Evolutionary conservation across 2,113 vertebrate species (phyloP).

Genomic region (Gymnorhina tibicen): DNA sequence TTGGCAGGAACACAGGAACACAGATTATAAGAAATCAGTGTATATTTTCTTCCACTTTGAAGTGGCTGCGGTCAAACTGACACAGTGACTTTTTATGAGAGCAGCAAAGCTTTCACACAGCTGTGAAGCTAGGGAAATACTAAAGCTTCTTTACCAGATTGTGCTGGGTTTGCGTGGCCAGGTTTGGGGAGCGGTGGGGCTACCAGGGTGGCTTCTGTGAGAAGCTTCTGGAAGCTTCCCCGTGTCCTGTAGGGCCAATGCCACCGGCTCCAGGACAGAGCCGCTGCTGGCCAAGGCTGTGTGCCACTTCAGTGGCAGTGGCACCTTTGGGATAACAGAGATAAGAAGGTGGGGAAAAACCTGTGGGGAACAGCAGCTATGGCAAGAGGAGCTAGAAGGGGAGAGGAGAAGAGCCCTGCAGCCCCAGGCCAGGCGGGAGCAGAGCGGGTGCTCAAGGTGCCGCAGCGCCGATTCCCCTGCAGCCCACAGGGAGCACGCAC

Average conservation of each 20-base stretch:
- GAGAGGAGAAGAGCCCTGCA: background rate
- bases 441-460: background rate
- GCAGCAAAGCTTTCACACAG: background rate
- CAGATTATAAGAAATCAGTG: background rate
- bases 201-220: background rate
- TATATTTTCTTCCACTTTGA: background rate
- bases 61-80: background rate
- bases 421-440: background rate
- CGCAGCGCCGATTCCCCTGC: too few relatives aligned
- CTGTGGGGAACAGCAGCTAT: background rate
- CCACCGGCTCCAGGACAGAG: too few relatives aligned
- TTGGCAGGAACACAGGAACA: background rate
- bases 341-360: too few relatives aligned
- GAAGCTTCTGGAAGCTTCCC: background rate
- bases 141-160: background rate
- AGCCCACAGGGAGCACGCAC: background rate
- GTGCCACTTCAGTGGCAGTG: background rate
- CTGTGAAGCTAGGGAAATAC: background rate
- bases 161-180: background rate
- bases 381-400: too few relatives aligned
- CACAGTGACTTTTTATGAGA: background rate
- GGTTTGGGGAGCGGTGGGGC: background rate
- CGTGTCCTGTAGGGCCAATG: accelerated
- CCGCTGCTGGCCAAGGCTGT: background rate
- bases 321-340: too few relatives aligned